A percentile compares a stretch with the other conserved stretches of the same genome.
Conservation (phyloP, 2,888 invertebrate genomes). For the Cordilura impudica region DNA sequence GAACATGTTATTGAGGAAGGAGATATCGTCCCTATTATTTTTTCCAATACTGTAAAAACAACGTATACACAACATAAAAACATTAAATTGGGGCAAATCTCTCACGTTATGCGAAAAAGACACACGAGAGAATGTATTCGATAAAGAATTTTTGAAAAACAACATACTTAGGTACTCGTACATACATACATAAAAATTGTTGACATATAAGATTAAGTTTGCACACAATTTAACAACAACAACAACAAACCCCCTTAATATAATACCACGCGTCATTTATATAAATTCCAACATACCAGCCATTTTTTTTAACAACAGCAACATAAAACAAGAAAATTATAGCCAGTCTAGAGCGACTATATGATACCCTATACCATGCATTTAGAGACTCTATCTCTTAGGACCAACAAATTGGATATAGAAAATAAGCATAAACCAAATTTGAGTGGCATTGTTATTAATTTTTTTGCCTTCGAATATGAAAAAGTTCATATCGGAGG, state of each 20-base stretch:
- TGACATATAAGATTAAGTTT: constrained; percentile 11
- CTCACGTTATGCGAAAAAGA: constrained; percentile 10
- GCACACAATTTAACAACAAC: neutral
- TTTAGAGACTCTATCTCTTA: too few species aligned
- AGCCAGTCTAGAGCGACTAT: too few species aligned
- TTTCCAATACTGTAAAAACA: too few species aligned
- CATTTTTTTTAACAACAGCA: constrained; percentile 15
- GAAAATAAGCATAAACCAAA: too few species aligned
- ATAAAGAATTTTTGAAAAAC: neutral
- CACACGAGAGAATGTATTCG: neutral
- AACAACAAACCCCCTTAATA: neutral
- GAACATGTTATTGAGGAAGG: too few species aligned
- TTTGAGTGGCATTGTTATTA: too few species aligned
- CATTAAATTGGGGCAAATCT: constrained; percentile 35
- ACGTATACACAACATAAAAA: constrained; percentile 1
- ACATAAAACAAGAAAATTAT: too few species aligned
- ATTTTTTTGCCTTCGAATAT: too few species aligned
- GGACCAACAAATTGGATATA: too few species aligned
- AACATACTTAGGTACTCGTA: neutral
- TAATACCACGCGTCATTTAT: constrained; percentile 53
- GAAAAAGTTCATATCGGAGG: too few species aligned
- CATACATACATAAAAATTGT: constrained; percentile 27
- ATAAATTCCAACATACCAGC: constrained; percentile 58
- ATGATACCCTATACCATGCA: too few species aligned
- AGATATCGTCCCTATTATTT: too few species aligned